Percentiles rank a stretch among this genome's conserved stretches.
Conservation (phyloP, 2,797 vertebrate genomes). For the Eurystomus glaucurus region DNA sequence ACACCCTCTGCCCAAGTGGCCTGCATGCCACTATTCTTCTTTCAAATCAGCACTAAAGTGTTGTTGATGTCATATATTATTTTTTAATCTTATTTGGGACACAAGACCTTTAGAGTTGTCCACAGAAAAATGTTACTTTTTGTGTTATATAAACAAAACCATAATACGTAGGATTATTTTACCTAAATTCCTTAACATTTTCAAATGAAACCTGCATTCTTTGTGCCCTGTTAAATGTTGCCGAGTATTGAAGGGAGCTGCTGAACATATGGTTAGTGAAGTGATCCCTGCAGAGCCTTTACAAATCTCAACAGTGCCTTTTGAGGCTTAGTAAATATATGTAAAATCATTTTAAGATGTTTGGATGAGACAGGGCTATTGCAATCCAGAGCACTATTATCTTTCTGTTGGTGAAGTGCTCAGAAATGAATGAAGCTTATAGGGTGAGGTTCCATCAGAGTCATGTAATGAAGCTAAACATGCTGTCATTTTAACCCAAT, state of each 20-base stretch:
- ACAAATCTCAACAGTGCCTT: conserved; percentile 17
- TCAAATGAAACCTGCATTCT: neutral
- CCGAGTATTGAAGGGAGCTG: neutral
- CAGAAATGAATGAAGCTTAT: conserved; percentile 68
- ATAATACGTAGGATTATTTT: neutral
- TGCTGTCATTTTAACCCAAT: conserved; percentile 70
- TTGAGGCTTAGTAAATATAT: conserved; percentile 37
- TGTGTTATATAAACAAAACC: neutral
- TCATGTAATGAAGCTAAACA: conserved; percentile 67
- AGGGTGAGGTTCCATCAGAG: conserved; percentile 61
- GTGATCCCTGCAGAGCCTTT: neutral
- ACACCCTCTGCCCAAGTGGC: neutral
- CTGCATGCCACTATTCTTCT: neutral
- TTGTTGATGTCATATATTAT: neutral
- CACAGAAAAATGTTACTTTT: neutral
- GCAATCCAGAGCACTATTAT: conserved; percentile 69
- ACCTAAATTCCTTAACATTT: neutral
- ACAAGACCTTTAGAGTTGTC: neutral
- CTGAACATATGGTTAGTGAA: neutral
- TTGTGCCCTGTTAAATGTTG: neutral
- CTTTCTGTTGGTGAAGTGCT: conserved; percentile 57
- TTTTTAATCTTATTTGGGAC: neutral
- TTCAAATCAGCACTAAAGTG: neutral
- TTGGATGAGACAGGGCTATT: conserved; percentile 64
- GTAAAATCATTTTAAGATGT: conserved; percentile 14